Evolutionary conservation across 2,797 vertebrate genomes (phyloP), one percentile per base, ranked within the genome.

Genomic region (Falco novaeseelandiae): DNA sequence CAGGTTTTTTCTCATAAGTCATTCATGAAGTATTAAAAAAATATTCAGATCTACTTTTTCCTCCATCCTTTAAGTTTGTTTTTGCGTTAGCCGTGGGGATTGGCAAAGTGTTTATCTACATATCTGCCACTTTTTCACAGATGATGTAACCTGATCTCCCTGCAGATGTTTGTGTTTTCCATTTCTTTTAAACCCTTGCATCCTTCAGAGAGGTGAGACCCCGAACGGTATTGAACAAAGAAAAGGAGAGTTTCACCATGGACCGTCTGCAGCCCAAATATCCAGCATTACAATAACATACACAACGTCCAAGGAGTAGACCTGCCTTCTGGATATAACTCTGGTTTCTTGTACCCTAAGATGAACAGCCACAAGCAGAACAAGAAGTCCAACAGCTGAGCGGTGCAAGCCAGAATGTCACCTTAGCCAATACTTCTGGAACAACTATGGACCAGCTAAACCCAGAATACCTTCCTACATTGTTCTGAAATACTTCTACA

Each of bases 281-380:
- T 98, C 98, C 49, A 97, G 98, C 55, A 97, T 99, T 95, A 97
- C 98, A 58, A 96, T 99, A 92, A 99, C 98, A 25, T 97, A 92
- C 91, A 97, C 93, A 96, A 76, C 15, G 29, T n/a, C 49, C 97
- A 97, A 73, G 92, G 76, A 82, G 70, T 25, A 69, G 92, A 96
- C 12, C 61, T 74, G 51, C 73, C 90, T 59, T 98, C 98, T 42
- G 98, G 98, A 89, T 98, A 98, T 93, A 98, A 94, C 94, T 98
- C 98, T 21, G 96, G 83, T 26, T 96, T 98, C 79, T 97, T 98
- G 4, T 81, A 98, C 36, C 97, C 97, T 38, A 98, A 97, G 49
- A 93, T 87, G 49, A 97, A 98, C 30, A 98, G 96, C 15, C 96
- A 97, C 74, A 91, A 93, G 91, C 52, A 95, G 83, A 86, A 79